These are phyloP conservation scores for Pheucticus melanocephalus DNA, from an alignment of 2,113 vertebrate genomes.

Conservation along the genomic window DNA sequence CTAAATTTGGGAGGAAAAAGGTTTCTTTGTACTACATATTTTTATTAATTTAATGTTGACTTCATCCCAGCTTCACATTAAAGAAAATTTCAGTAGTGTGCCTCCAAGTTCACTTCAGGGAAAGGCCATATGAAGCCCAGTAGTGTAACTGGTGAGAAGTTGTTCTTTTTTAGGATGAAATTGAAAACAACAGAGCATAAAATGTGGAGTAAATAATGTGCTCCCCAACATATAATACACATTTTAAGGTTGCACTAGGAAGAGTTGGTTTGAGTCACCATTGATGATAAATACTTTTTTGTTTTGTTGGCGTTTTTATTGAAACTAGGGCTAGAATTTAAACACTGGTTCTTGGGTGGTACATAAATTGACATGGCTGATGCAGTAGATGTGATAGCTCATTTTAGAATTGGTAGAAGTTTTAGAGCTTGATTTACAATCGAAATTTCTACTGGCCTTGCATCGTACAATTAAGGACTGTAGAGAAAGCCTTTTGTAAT, in stretches of 20 bases:
- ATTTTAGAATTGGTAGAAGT: background rate
- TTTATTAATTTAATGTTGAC: background rate
- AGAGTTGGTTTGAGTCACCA: background rate
- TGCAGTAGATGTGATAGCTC: background rate
- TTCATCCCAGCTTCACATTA: background rate
- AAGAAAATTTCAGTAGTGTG: background rate
- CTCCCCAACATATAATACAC: rapidly evolving
- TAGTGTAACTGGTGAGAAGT: background rate
- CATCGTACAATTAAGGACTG: background rate
- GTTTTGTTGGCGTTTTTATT: background rate
- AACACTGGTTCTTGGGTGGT: background rate
- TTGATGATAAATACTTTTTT: background rate
- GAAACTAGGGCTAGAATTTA: background rate
- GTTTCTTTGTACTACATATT: background rate
- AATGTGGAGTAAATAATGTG: background rate
- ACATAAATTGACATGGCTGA: background rate
- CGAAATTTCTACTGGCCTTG: background rate
- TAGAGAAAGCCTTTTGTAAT: background rate
- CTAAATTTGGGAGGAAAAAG: background rate
- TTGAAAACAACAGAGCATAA: background rate
- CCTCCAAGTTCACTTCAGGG: background rate
- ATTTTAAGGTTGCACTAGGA: background rate
- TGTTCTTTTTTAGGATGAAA: background rate
- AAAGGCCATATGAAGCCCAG: background rate
- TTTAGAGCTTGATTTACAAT: background rate